Percentiles rank a stretch among this genome's conserved stretches.
Conservation (phyloP, 2,888 invertebrate species). For the Netelia melanura region DNA sequence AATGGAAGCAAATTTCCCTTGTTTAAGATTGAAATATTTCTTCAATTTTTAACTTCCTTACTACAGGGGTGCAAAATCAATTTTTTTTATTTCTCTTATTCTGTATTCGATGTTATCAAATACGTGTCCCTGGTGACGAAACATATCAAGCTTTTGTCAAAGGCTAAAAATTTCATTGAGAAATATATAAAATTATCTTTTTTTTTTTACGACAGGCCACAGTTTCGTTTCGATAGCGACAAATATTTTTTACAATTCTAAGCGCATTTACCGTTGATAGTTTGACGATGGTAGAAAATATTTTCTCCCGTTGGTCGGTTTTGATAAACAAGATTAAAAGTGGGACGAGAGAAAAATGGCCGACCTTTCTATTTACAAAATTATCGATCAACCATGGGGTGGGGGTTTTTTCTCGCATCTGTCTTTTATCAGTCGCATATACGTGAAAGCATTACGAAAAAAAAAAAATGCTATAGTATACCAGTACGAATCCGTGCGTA, state of each 20-base stretch:
- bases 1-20: too few relatives aligned
- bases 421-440: constrained; percentile 40
- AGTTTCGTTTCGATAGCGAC: neutral
- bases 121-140: neutral
- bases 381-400: constrained; percentile 37
- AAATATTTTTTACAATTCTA: too few relatives aligned
- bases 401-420: constrained; percentile 15
- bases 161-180: neutral
- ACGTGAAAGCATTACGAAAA: constrained; percentile 1
- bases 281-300: neutral
- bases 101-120: too few relatives aligned
- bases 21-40: too few relatives aligned
- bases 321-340: constrained; percentile 27
- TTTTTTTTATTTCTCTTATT: too few relatives aligned
- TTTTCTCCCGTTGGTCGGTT: neutral
- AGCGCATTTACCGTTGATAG: neutral
- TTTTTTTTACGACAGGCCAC: neutral
- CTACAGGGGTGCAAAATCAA: too few relatives aligned
- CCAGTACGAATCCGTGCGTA: constrained; percentile 24
- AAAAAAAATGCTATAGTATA: constrained; percentile 15
- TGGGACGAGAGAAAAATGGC: constrained; percentile 18
- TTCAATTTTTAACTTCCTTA: too few relatives aligned
- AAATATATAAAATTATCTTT: neutral
- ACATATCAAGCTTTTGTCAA: neutral
- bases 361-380: constrained; percentile 36